Conservation (phyloP, 2,113 vertebrate genomes). For the Mus musculus region DNA sequence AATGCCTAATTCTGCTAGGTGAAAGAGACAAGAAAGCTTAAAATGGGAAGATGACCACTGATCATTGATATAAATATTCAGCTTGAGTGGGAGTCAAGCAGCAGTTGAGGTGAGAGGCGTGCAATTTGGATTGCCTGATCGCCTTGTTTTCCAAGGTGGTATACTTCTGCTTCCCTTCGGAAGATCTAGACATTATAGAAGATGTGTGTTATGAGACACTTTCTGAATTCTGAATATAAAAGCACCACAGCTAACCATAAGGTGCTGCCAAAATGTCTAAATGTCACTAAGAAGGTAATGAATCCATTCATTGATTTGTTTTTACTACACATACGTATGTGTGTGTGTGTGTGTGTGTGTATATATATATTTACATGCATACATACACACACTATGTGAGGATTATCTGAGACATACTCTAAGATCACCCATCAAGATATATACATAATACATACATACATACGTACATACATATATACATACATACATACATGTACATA, state of each 20-base stretch:
- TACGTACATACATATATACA: not conserved
- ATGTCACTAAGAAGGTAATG: not conserved
- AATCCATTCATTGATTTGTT: not conserved
- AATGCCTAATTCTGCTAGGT: not conserved
- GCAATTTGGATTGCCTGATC: not conserved
- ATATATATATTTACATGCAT: too few species aligned
- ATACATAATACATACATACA: not conserved
- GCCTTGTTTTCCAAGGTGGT: not conserved
- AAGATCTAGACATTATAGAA: not conserved
- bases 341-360: too few species aligned
- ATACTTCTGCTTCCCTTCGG: not conserved
- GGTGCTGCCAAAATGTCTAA: not conserved
- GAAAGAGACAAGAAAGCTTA: not conserved
- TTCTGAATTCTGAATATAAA: slow-evolving; percentile 7
- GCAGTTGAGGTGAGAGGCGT: not conserved
- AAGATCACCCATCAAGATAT: not conserved
- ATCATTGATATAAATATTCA: not conserved
- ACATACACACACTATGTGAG: too few species aligned
- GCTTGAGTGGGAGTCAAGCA: not conserved
- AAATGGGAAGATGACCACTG: not conserved
- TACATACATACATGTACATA: not conserved
- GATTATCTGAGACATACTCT: too few species aligned
- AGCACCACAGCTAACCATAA: not conserved
- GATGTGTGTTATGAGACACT: not conserved
- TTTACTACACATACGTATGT: not conserved